Evolutionary conservation across 2,113 vertebrate genomes (phyloP).

Genomic region (Eolophus roseicapilla): DNA sequence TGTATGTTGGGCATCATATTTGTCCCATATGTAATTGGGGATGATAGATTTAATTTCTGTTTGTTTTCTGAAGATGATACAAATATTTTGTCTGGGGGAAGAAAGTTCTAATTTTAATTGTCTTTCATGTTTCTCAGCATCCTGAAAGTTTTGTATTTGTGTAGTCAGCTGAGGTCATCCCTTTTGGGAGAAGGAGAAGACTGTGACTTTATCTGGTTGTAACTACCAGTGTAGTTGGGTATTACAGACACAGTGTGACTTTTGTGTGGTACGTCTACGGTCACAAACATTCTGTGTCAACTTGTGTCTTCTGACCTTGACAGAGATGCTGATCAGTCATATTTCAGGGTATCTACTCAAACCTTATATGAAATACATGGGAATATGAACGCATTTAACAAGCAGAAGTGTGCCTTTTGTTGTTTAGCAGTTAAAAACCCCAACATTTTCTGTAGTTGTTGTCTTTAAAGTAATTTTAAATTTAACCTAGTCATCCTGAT

Average conservation of each 20-base stretch:
- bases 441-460: neutral
- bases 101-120: neutral
- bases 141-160: neutral
- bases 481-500: neutral
- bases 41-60: neutral
- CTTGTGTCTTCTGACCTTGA: neutral
- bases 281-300: neutral
- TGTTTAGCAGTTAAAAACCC: neutral
- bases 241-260: neutral
- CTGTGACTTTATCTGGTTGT: neutral
- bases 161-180: neutral
- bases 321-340: neutral
- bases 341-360: neutral
- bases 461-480: neutral
- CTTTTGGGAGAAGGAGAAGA: neutral
- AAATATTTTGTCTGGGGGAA: neutral
- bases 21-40: neutral
- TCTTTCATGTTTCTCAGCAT: neutral
- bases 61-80: neutral
- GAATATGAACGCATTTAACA: neutral
- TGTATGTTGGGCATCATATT: neutral
- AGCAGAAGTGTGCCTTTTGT: neutral
- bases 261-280: neutral
- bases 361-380: neutral
- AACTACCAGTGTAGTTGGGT: neutral